phyloP scores from a whole-genome alignment of 2,113 vertebrate genomes.

The Sterrhoptilus dennistouni region DNA sequence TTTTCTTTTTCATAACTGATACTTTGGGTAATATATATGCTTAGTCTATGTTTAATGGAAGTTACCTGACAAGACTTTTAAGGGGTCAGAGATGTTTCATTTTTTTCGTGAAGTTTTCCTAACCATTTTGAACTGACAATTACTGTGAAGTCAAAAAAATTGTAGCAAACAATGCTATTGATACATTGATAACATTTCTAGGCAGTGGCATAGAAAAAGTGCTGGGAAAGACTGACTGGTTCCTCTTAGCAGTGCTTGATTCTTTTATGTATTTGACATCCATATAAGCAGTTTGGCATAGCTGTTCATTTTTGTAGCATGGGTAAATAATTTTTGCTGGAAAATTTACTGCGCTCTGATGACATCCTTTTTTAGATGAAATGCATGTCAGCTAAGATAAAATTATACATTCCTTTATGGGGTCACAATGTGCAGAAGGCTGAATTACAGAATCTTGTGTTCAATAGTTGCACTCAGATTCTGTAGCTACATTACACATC shows the following conservation, averaged over 20 bases:
- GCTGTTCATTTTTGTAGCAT: not conserved
- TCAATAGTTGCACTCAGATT: not conserved
- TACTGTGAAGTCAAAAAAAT: not conserved
- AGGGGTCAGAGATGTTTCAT: rapidly evolving
- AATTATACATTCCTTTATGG: not conserved
- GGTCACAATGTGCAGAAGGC: not conserved
- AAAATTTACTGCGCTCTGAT: not conserved
- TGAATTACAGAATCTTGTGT: not conserved
- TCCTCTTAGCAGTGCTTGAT: not conserved
- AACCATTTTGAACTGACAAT: not conserved
- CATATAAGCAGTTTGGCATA: not conserved
- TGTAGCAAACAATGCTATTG: not conserved
- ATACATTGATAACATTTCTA: not conserved
- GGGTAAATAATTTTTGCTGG: not conserved
- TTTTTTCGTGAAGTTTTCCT: not conserved
- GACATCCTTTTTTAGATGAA: not conserved
- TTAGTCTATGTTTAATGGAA: not conserved
- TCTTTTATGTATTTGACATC: not conserved
- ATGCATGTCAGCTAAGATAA: not conserved
- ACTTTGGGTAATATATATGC: not conserved
- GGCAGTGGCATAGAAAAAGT: not conserved
- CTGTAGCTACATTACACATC: not conserved
- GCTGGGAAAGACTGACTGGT: not conserved
- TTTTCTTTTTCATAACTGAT: not conserved
- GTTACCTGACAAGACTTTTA: not conserved